phyloP scores from a whole-genome alignment of 2,888 invertebrate species.

The Drosophila phalerata region DNA sequence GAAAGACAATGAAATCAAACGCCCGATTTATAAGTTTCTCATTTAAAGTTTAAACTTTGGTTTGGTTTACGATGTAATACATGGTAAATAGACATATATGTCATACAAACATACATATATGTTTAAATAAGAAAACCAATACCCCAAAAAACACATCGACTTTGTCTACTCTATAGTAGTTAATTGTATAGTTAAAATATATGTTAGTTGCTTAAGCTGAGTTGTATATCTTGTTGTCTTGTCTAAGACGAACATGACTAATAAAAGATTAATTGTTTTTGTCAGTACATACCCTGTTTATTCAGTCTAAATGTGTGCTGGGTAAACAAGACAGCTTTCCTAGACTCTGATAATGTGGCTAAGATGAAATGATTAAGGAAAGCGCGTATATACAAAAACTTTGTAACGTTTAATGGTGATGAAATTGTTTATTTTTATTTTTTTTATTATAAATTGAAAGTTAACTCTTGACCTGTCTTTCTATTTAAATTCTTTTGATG shows the following conservation, averaged over 20 bases:
- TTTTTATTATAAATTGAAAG: not conserved
- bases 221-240: conserved; percentile 1
- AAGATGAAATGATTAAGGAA: not conserved
- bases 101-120: too few relatives aligned
- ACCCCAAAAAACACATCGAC: not conserved
- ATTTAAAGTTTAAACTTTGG: not conserved
- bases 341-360: not conserved
- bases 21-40: not conserved
- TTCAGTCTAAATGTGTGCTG: conserved; percentile 3
- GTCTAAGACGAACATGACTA: conserved; percentile 14
- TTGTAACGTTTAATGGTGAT: too few relatives aligned
- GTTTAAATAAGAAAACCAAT: too few relatives aligned
- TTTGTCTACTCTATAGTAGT: not conserved
- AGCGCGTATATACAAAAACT: not conserved
- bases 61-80: not conserved
- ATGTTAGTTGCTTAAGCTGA: not conserved
- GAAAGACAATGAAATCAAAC: not conserved
- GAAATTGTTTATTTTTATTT: not conserved
- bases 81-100: too few relatives aligned
- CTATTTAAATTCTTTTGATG: not conserved
- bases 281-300: conserved; percentile 4
- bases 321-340: conserved; percentile 9
- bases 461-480: not conserved
- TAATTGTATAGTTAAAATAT: not conserved
- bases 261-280: conserved; percentile 20